Base-by-base conservation (phyloP, 2,888 invertebrate species). In the Thalpophila matura region DNA sequence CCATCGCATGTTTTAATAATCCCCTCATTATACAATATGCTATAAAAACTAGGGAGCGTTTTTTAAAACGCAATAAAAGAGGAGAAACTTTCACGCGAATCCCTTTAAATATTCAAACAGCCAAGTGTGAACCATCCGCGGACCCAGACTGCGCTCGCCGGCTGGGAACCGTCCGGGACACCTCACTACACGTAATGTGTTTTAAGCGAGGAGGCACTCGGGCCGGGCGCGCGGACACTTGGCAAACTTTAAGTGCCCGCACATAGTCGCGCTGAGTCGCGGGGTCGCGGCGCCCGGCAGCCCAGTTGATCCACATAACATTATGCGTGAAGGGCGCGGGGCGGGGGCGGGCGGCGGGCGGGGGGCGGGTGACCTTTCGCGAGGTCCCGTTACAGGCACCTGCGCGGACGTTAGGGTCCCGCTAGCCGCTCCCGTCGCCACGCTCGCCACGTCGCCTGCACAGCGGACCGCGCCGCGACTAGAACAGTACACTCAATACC, bases 371-470 rank as follows among this genome's bases (percentile, higher is more conserved):
- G 93, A 92, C 93, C 92, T 92, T 92, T 92, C 38, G 77, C 73
- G 47, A 64, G 78, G 86, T 88, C 89, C 91, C 92, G 92, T 89
- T 91, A 87, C 64, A 61, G 83, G 81, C 90, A 89, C 88, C 89
- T 88, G 87, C 87, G 55, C 72, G 81, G 76, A 82, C 91, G 90
- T 88, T 89, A 83, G 76, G 84, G 82, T 90, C 87, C 92, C 89
- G 91, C 89, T 89, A 88, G 60, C 55, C 76, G 37, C 49, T 16
- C 20, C 35, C 40, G 56, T 1, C 73, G 31, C 40, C 22, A 20
- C 53, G 14, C 16, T 45, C 38, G 22, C 12, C 20, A 16, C 59
- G 16, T 6, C 14, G 35, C 7, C 22, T 14, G 22, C 61, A 16
- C 16, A 40, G 63, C 60, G 38, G 60, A 14, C 18, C 10, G 16